Base-by-base conservation (phyloP, 2,797 vertebrate genomes). In the Gallinago stenura region DNA sequence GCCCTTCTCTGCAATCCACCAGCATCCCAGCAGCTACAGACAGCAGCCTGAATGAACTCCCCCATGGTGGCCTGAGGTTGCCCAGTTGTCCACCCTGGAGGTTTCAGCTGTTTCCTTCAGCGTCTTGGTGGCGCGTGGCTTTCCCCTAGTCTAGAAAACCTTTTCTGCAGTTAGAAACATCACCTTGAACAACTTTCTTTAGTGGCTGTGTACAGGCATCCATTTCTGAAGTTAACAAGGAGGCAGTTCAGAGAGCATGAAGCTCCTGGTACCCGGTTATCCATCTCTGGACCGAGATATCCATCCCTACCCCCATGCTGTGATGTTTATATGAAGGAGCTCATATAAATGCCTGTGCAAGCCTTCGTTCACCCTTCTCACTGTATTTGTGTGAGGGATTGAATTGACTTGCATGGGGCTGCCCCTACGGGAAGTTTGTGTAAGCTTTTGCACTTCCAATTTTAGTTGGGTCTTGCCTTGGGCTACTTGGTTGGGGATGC, bases 1-100 rank as follows among this genome's bases (percentile, higher is more conserved):
- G 92, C 90, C 83, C 53, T 89, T 60, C 54, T 90, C 65, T 18
- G 16, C 24, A 30, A 35, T 82, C 86, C 89, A 61, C 18, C 48
- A 41, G 2, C 21, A 20, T 15, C 39, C 56, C 64, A 46, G n/a
- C 79, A 76, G 79, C 0, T 16, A 43, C 39, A 56, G 41, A 43
- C 39, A 56, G 78, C 79, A 69, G 46, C 73, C 77, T 48, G 69
- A 22, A 7, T 1, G 1, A 20, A 7, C 30, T 31, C 16, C 53
- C 31, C 41, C 24, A 31, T 33, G 65, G 24, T 54, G 33, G 11
- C 39, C 66, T 13, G 24, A 39, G 25, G 4, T 30, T 58, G 50
- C 45, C 39, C 1, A 0, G 43, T n/a, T 37, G 4, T 53, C 37
- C 12, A 7, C 8, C 10, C 22, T 35, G 30, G 5, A 83, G 31